Base-by-base conservation (phyloP, 2,888 invertebrate species). In the Nasonovia ribisnigri region DNA sequence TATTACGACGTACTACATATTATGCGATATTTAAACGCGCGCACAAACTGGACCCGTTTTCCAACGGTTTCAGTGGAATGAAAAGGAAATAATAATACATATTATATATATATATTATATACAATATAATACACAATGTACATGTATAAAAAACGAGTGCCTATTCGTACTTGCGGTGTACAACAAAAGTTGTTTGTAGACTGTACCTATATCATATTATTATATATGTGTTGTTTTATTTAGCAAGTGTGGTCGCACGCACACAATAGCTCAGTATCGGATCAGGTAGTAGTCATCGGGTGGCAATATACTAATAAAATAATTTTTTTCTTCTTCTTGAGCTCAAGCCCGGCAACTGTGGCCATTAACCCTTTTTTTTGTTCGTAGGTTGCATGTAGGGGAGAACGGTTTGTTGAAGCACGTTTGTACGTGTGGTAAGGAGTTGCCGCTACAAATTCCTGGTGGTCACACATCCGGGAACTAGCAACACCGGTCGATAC, bases 31-130 rank as follows among this genome's bases (percentile, higher is more conserved):
- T 77, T 77, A 2, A 36, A 77, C 67, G n/a, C 67, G 67, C 42
- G 36, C 5, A 90, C 48, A 48, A 89, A 90, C 90, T 84, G 93
- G 90, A 93, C 60, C n/a, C 67, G 90, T 84, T 90, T 90, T 86
- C 36, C 93, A 60, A 90, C 93, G 93, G 93, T 90, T 90, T 93
- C 93, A 86, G 90, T 84, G 88, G 54, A 51, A 13, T 51, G 48
- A n/a, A 89, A 8, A 67, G n/a, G 46, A 67, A 90, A 90, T 42
- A 43, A 88, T 16, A 43, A 57, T 29, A 43, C 20, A 26, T 24
- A 84, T 10, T 5, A 54, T 29, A 10, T 11, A 8, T 8, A 24
- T 24, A 54, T 6, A 5, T 6, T 20, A 6, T 51, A 24, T 54
- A 54, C 24, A 6, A 24, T 24, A 24, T 54, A 54, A 4, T 20